Evolutionary conservation across 2,888 invertebrate species (phyloP), one percentile per base, ranked within the genome.

Genomic region (Lasioglossum malachurum): DNA sequence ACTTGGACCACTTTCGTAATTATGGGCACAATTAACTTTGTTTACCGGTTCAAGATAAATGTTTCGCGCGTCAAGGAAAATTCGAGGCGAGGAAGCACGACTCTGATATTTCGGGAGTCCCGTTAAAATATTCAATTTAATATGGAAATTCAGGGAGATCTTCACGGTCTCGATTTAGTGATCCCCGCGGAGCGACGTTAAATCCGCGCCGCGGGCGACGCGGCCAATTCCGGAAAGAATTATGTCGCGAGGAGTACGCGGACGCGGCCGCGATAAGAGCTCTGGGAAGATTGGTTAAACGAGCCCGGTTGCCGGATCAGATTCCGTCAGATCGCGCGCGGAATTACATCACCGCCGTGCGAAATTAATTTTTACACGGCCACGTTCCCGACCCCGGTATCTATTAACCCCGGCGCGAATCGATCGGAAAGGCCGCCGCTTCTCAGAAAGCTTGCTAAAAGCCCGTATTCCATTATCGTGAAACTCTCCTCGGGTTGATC

Each of bases 351-450:
- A 78, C 41, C 74, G 71, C 82, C 69, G 79, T 44, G 77, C 64
- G 72, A 76, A 80, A 89, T 91, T 91, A 89, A 88, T 88, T 89
- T 88, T 82, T 82, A 77, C 81, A 38, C 38, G 74, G 53, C 44
- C 64, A 57, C 53, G 49, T 35, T 44, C 35, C 38, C 38, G 53
- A 14, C 49, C 35, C 49, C 46, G 7, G 71, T 27, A 27, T 73
- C 80, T 41, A 64, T 80, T 80, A 72, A 75, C 80, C 72, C 31
- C n/a, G 35, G 49, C 16, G 46, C 10, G 72, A 78, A 80, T 76
- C 72, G 53, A 80, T 72, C 53, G 23, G 35, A 35, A 53, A 10
- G 44, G 31, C 38, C 35, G 31, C 31, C 27, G 60, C 60, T 64
- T 44, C 19, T 73, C 38, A 72, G 38, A 23, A 49, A n/a, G n/a